Conservation (phyloP, 2,113 vertebrate genomes). For the Otus sunia region DNA sequence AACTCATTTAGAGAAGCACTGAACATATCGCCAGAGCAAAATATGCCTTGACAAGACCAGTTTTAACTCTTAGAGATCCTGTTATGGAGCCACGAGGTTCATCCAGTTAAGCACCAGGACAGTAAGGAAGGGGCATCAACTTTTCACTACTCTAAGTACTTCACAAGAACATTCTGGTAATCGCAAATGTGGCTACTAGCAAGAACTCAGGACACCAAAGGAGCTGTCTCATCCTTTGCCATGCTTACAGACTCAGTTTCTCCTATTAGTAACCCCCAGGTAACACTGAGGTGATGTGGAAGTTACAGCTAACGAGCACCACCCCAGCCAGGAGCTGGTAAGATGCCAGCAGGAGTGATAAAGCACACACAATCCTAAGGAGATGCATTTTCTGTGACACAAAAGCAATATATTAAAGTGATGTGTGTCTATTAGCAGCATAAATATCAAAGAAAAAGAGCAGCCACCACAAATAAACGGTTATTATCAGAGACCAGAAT, state of each 20-base stretch:
- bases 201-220: background rate
- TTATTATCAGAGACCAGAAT: background rate
- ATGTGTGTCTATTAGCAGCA: slow-evolving; percentile 32
- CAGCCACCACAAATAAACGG: background rate
- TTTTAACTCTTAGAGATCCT: background rate
- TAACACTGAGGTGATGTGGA: background rate
- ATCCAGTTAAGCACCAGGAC: background rate
- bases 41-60: background rate
- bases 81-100: background rate
- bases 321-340: background rate
- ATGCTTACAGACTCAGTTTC: background rate
- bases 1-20: background rate
- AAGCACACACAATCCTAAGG: background rate
- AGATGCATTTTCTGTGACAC: background rate
- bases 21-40: background rate
- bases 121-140: background rate
- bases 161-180: background rate
- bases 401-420: background rate
- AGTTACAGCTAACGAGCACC: background rate
- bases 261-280: background rate
- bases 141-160: background rate
- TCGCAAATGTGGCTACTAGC: background rate
- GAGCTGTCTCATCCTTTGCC: background rate
- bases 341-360: background rate
- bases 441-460: slow-evolving; percentile 16